Conservation (phyloP, 2,888 invertebrate genomes). For the Tiliacea citrago region DNA sequence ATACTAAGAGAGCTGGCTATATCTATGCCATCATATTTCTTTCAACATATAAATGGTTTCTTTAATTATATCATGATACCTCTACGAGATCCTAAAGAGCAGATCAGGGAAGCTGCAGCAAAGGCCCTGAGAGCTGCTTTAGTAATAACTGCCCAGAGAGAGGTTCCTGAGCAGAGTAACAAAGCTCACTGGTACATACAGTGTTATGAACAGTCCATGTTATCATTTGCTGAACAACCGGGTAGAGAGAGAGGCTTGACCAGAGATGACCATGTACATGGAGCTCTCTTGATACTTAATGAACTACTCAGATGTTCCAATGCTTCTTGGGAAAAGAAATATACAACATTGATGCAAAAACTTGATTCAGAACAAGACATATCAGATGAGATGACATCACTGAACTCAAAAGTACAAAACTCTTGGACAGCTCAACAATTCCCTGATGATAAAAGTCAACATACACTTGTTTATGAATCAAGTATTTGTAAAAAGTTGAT, state of each 20-base stretch:
- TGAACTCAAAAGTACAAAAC: constrained; percentile 87
- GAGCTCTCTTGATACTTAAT: constrained; percentile 97
- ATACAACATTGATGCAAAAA: constrained; percentile 93
- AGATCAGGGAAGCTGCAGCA: constrained; percentile 97
- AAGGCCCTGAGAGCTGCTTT: constrained; percentile 98
- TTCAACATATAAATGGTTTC: constrained; percentile 97
- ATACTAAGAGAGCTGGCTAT: constrained; percentile 98
- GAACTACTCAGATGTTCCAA: constrained; percentile 98
- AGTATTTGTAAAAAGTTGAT: constrained; percentile 96
- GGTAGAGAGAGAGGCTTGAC: constrained; percentile 92
- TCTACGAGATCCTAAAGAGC: constrained; percentile 96
- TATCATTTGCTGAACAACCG: constrained; percentile 93
- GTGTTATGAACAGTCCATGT: constrained; percentile 97
- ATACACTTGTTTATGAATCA: constrained; percentile 93
- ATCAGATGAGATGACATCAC: constrained; percentile 88
- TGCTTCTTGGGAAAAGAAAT: constrained; percentile 95
- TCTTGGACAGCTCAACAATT: constrained; percentile 79
- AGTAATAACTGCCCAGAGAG: constrained; percentile 98
- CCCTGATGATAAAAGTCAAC: constrained; percentile 80
- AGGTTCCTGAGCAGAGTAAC: constrained; percentile 96
- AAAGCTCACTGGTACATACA: constrained; percentile 97
- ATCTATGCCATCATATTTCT: constrained; percentile 99
- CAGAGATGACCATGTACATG: constrained; percentile 97
- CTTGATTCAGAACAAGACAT: constrained; percentile 86
- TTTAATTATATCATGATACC: constrained; percentile 98